Evolutionary conservation across 2,113 vertebrate genomes (phyloP).

Genomic region (Vulpes lagopus): DNA sequence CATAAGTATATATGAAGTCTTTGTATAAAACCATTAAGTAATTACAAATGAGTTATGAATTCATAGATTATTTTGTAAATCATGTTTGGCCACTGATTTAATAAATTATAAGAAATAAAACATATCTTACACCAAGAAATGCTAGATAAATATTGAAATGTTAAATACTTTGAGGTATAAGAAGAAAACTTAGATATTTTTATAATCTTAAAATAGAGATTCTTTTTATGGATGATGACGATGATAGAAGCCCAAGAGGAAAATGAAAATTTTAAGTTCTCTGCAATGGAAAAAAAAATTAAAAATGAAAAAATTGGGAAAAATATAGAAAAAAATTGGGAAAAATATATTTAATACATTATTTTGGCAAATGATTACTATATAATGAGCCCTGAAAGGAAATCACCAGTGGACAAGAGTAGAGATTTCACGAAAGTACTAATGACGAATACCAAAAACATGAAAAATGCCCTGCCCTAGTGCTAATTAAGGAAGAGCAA

Average conservation of each 20-base stretch:
- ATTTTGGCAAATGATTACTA: slow-evolving; percentile 17
- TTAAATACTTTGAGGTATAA: slow-evolving; percentile 12
- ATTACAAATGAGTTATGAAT: slow-evolving; percentile 18
- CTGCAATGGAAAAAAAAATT: background rate
- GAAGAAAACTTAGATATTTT: slow-evolving; percentile 35
- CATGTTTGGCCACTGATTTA: background rate
- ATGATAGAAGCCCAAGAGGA: background rate
- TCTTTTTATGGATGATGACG: slow-evolving; percentile 42
- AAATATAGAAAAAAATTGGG: background rate
- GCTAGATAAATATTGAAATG: background rate
- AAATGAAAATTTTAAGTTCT: background rate
- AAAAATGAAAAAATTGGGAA: background rate
- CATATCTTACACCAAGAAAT: background rate
- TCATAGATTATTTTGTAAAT: slow-evolving; percentile 41
- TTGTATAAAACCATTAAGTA: background rate
- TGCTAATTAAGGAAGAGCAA: slow-evolving; percentile 18
- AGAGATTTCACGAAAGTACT: background rate
- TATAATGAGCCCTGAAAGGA: background rate
- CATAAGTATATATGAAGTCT: background rate
- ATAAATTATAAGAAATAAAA: slow-evolving; percentile 49
- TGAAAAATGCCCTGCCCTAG: background rate
- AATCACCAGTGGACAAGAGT: background rate
- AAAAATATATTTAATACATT: background rate
- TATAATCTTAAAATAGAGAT: background rate
- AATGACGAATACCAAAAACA: background rate